phyloP scores from a whole-genome alignment of 2,113 vertebrate species.

The Lophochroa leadbeateri region DNA sequence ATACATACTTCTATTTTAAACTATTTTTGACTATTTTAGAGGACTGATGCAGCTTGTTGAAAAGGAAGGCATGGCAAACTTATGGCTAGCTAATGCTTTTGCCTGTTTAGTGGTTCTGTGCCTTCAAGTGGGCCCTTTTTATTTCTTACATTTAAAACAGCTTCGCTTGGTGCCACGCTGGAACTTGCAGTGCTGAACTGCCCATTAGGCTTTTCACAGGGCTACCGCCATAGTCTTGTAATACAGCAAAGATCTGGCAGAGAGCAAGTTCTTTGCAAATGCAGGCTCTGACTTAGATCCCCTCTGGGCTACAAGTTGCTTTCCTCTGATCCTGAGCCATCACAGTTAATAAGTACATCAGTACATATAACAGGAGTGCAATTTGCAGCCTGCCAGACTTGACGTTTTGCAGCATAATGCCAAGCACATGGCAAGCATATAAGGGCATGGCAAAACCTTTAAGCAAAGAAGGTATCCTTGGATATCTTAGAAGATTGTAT shows the following conservation, averaged over 20 bases:
- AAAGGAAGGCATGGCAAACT: not conserved
- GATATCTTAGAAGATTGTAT: not conserved
- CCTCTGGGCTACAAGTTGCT: not conserved
- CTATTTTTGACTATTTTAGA: not conserved
- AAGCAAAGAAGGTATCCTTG: not conserved
- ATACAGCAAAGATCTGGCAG: not conserved
- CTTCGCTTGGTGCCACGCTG: not conserved
- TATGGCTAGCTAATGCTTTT: not conserved
- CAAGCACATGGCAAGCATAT: accelerated
- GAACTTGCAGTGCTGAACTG: not conserved
- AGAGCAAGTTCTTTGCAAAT: not conserved
- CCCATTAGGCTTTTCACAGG: accelerated
- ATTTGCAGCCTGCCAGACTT: not conserved
- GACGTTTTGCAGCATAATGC: not conserved
- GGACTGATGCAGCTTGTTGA: not conserved
- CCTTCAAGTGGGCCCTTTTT: not conserved
- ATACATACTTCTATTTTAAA: not conserved
- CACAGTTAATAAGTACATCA: not conserved
- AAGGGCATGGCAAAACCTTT: not conserved
- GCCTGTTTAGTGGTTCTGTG: not conserved
- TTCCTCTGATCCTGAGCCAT: not conserved
- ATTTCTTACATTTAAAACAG: not conserved
- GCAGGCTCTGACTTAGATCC: not conserved
- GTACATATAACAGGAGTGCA: not conserved
- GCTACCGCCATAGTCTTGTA: not conserved